These are phyloP conservation scores for Ceyx cyanopectus DNA, from an alignment of 2,113 vertebrate genomes.

Conservation along the genomic window DNA sequence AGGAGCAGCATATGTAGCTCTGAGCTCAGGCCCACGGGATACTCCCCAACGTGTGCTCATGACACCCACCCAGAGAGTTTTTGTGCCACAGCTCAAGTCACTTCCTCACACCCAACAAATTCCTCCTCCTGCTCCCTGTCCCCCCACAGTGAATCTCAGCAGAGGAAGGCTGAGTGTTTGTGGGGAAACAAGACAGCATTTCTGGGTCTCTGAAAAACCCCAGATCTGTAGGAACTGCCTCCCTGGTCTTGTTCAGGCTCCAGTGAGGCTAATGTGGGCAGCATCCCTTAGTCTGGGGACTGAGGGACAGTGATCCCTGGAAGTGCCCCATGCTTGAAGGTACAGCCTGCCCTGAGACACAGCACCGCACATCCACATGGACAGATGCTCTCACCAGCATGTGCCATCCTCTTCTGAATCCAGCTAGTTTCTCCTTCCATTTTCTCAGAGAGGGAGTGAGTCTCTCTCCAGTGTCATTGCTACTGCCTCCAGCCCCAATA, in stretches of 20 bases:
- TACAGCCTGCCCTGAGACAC: neutral
- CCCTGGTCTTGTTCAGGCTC: neutral
- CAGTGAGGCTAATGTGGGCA: neutral
- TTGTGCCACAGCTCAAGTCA: conserved; percentile 52
- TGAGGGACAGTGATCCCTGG: neutral
- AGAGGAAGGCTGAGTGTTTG: neutral
- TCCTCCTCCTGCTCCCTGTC: neutral
- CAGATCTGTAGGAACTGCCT: accelerated
- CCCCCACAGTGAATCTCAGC: neutral
- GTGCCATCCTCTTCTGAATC: neutral
- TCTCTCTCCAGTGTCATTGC: neutral
- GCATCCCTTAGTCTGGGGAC: neutral
- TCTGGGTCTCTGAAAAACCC: neutral
- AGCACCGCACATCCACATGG: accelerated
- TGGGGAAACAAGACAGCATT: neutral
- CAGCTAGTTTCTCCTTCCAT: neutral
- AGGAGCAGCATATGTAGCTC: conserved; percentile 61
- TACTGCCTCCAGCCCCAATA: neutral
- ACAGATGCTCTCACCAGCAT: accelerated
- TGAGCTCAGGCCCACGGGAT: conserved; percentile 67
- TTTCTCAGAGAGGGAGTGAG: neutral
- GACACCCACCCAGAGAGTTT: conserved; percentile 65
- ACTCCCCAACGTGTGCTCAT: conserved; percentile 59
- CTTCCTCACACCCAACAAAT: conserved; percentile 56
- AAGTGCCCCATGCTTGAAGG: neutral